Evolutionary conservation across 2,888 invertebrate genomes (phyloP).

Genomic region (Drosophila sordidula): DNA sequence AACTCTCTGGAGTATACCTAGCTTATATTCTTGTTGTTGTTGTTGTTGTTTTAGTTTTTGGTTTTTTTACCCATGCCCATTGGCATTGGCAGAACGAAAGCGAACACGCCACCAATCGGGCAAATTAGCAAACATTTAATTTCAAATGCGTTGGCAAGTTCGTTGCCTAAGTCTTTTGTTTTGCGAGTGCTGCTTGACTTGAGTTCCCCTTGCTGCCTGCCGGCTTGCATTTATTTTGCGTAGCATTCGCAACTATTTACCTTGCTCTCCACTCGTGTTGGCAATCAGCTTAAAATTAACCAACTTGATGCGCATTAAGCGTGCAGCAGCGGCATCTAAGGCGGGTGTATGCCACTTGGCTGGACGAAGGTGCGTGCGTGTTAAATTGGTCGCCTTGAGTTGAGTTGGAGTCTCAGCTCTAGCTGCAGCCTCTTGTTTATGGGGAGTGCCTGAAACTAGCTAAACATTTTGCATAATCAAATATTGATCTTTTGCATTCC

Average conservation of each 20-base stretch:
- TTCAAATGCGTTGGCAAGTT: conserved; percentile 69
- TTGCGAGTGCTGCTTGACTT: conserved; percentile 13
- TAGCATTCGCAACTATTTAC: conserved; percentile 46
- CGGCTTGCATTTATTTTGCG: conserved; percentile 40
- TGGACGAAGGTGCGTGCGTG: conserved; percentile 50
- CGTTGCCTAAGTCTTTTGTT: conserved; percentile 75
- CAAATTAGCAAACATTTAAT: conserved; percentile 77
- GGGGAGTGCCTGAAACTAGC: conserved; percentile 44
- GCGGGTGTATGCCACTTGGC: conserved; percentile 50
- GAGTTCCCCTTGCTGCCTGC: background rate
- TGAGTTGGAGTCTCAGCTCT: conserved; percentile 13
- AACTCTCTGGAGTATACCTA: conserved; percentile 78
- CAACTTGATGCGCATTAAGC: conserved; percentile 68
- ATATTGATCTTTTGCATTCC: conserved; percentile 61
- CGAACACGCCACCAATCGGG: conserved; percentile 64
- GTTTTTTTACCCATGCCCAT: conserved; percentile 5
- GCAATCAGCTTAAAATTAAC: conserved; percentile 77
- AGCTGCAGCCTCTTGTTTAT: conserved; percentile 16
- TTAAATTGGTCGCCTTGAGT: conserved; percentile 52
- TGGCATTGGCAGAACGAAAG: conserved; percentile 37
- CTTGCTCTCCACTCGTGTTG: conserved; percentile 61
- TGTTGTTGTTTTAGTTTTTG: conserved; percentile 13
- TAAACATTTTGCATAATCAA: conserved; percentile 60
- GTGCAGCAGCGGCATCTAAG: conserved; percentile 29
- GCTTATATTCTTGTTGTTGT: conserved; percentile 18